Percentiles rank a stretch among this genome's conserved stretches.
These are phyloP conservation scores for Philereme transversata DNA, from an alignment of 2,888 invertebrate genomes.

Conservation along the genomic window DNA sequence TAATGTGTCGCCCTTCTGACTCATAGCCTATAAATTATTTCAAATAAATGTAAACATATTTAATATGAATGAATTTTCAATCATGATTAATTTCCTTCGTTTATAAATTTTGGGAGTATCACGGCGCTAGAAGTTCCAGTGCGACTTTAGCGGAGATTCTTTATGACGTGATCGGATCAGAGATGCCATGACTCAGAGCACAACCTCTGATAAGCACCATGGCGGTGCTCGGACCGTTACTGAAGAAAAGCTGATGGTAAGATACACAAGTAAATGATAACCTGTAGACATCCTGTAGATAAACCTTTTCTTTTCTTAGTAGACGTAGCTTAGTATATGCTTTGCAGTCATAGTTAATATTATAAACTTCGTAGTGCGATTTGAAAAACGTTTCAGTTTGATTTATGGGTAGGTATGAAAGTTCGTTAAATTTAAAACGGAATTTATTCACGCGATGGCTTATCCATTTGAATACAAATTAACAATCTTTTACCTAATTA, in stretches of 20 bases:
- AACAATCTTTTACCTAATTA: no score
- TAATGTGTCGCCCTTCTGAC: conserved; percentile 37
- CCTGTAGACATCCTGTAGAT: no score
- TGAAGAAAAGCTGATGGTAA: conserved; percentile 78
- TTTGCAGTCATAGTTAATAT: neutral
- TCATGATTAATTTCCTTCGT: conserved; percentile 30
- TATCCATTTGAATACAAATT: neutral
- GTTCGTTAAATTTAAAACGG: neutral
- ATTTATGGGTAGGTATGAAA: neutral
- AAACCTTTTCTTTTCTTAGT: neutral
- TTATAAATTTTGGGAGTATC: conserved; percentile 14
- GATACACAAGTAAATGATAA: neutral
- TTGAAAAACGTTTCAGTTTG: neutral
- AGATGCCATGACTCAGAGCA: conserved; percentile 77
- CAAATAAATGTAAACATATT: conserved; percentile 11
- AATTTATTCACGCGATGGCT: neutral
- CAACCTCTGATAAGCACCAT: conserved; percentile 60
- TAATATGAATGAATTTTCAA: conserved; percentile 20
- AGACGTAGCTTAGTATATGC: neutral
- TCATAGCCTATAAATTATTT: conserved; percentile 25
- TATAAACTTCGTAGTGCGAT: neutral
- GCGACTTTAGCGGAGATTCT: conserved; percentile 18
- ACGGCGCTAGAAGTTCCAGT: conserved; percentile 16
- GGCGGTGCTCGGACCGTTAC: conserved; percentile 66
- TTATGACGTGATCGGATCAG: conserved; percentile 31